Base-by-base conservation (phyloP, 2,113 vertebrate species). In the Machaerirhynchus nigripectus region DNA sequence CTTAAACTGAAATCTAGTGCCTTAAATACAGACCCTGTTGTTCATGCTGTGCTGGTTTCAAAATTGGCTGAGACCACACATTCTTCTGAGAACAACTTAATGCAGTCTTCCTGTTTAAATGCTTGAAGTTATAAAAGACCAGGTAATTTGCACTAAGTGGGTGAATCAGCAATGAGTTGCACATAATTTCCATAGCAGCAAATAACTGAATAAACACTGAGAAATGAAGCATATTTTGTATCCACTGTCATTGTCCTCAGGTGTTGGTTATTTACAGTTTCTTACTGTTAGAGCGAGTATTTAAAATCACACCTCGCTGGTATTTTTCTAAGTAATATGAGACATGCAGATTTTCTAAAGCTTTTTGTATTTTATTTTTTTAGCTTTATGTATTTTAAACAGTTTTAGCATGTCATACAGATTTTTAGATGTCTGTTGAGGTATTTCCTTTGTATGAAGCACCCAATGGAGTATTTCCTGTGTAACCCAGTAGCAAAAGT, bases 381-480 rank as follows among this genome's bases (percentile, higher is more conserved):
- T 76, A 35, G 20, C 23, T 70, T 46, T 21, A 6, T 59, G 39
- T 42, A 21, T 78, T 84, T 80, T 61, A 28, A 59, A 31, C 17
- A 80, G 46, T 26, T 53, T 23, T 23, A 67, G 11, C 7, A 1
- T 11, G 16, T 59, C 31, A 14, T 17, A 12, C 0, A 4, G 26
- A 23, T 69, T 60, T 84, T 65, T 13, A n/a, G 28, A 49, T 10
- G 11, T 8, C 7, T 14, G 1, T 13, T 59, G 39, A 35, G 46
- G 31, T 22, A 17, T 68, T 75, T 91, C 11, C 50, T 70, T 46
- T 46, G 30, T 28, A 3, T 14, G 11, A 92, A 30, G 39, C 27
- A 49, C 30, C 26, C 23, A 13, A 1, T 3, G 1, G 55, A 46
- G 13, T 20, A 56, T 31, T 80, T 73, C 24, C 59, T 16, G 3